A percentile compares a stretch with the other conserved stretches of the same genome.
Evolutionary conservation across 1,140 invertebrate species (phyloP).

Genomic region (Episyrphus balteatus): DNA sequence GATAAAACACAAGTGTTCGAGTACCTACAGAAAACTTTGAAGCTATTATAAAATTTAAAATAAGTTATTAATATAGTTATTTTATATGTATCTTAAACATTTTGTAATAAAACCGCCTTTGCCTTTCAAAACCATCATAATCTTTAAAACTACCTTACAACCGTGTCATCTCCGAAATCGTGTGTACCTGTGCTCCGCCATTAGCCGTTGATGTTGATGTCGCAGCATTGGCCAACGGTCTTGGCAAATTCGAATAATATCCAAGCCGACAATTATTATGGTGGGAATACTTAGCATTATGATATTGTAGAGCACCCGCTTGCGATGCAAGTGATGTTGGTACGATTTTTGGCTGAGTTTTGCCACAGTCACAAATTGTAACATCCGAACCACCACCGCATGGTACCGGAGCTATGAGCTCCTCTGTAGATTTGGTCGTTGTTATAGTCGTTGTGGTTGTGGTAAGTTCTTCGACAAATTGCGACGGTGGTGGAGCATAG

Average conservation of each 20-base stretch:
- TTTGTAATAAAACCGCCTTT: no score
- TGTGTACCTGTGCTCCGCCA: constrained; percentile 9
- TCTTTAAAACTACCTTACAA: constrained; percentile 14
- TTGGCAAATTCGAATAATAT: constrained; percentile 33
- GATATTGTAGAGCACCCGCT: constrained; percentile 26
- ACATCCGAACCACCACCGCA: neutral
- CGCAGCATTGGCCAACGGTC: constrained; percentile 25
- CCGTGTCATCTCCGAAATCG: constrained; percentile 30
- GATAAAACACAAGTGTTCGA: no score
- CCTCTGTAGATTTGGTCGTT: constrained; percentile 67
- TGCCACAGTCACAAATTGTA: constrained; percentile 6
- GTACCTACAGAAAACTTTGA: no score
- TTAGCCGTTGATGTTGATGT: constrained; percentile 17
- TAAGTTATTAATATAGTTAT: no score
- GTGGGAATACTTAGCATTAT: constrained; percentile 29
- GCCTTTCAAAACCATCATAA: neutral
- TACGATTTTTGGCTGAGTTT: neutral
- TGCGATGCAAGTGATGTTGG: constrained; percentile 3
- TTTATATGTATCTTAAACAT: no score
- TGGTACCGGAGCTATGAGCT: constrained; percentile 44
- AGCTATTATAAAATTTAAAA: no score
- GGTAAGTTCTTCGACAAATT: constrained; percentile 38
- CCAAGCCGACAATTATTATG: constrained; percentile 33
- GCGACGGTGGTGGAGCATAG: constrained; percentile 36
- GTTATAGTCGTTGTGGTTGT: constrained; percentile 41